Conservation (phyloP, 35 echinoderm and acorn worm genomes). For the Hemicentrotus pulcherrimus region DNA sequence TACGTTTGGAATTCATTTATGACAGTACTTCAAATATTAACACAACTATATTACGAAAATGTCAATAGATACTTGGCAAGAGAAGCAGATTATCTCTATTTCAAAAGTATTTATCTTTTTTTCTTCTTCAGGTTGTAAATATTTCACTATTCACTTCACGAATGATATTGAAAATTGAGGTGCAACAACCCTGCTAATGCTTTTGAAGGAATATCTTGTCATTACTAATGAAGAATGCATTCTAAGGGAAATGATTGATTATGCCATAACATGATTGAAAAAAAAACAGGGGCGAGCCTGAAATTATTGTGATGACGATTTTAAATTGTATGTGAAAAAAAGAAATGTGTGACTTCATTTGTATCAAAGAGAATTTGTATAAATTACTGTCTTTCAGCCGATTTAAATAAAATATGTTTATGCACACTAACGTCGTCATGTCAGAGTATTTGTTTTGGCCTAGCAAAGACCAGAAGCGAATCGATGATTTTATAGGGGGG, state of each 20-base stretch:
- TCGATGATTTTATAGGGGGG: no score
- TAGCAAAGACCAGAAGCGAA: no score
- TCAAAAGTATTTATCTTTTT: background rate
- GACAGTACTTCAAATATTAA: background rate
- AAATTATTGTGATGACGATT: background rate
- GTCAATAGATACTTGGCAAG: background rate
- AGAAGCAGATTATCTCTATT: background rate
- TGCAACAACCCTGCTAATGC: background rate
- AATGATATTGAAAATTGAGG: background rate
- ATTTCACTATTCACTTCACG: background rate
- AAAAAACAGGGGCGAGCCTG: background rate
- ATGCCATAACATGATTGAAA: no score
- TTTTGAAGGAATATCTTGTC: background rate
- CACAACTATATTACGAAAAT: background rate
- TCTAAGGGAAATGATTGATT: background rate
- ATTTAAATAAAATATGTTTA: background rate
- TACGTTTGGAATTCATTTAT: background rate
- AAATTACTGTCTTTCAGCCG: background rate
- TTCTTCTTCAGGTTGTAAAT: background rate
- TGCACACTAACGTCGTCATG: background rate
- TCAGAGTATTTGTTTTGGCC: background rate
- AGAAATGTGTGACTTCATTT: background rate
- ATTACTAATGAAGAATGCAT: background rate
- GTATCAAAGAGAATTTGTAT: background rate
- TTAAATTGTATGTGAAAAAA: background rate